Base-by-base conservation (phyloP, 2,888 invertebrate species). In the Eurytoma californica region DNA sequence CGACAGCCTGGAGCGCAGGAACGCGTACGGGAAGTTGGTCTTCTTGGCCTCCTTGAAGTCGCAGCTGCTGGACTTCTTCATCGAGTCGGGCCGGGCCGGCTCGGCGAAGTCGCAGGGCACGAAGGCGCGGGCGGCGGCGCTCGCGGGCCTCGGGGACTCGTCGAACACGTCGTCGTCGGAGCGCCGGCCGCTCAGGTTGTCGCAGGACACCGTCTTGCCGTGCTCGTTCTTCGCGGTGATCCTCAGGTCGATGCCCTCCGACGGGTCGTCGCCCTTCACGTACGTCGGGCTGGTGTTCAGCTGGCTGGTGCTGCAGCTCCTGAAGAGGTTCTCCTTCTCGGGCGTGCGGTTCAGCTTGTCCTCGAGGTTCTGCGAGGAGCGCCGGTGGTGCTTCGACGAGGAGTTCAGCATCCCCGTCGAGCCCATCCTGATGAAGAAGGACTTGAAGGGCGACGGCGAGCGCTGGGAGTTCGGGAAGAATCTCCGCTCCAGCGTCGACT, bases 231-330 rank as follows among this genome's bases (percentile, higher is more conserved):
- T 84, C 75, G 84, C 82, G 12, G 84, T 83, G 49, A 90, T 85
- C 89, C 92, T 91, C 83, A 94, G 91, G 86, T 94, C 95, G 74
- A 95, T 92, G 60, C 95, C 95, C 85, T 95, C 95, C n/a, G 95
- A 94, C 12, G 95, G 95, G 90, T 95, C 95, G 87, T 95, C 95
- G 81, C 95, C 95, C 87, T 95, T 94, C 55, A 95, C 93, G 86
- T 95, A 95, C 2, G 91, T 91, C 5, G 90, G 88, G 57, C 88
- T 88, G 30, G 93, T 94, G 81, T 94, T 94, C 83, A 95, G 90
- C 86, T 95, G 95, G 73, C 95, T 95, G 47, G 95, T 95, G 55
- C 95, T 95, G 88, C 95, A 95, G 87, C 95, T 95, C 75, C 95
- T 92, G 85, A 95, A 95, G n/a, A 95, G 90, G 51, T 87, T 86